Base-by-base conservation (phyloP, 2,797 vertebrate species). In the Danio jaintianensis region DNA sequence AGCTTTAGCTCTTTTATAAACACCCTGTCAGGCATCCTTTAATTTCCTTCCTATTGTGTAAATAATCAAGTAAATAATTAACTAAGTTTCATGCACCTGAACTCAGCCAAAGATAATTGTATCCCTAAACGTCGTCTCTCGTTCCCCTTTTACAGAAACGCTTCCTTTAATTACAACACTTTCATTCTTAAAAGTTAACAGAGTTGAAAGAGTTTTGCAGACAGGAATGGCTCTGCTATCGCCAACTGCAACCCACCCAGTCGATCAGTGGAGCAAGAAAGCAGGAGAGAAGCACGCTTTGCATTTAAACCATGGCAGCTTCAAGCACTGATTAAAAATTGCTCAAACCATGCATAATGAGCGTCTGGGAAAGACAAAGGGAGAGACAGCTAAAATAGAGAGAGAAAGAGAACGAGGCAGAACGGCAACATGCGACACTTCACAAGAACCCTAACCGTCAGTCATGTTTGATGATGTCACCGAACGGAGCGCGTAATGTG, bases 381-480 rank as follows among this genome's bases (percentile, higher is more conserved):
- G 20, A 64, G 58, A 74, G 59, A 38, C 45, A 61, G 43, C 55
- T 40, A 78, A 69, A 69, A 58, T 52, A 72, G 67, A 36, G 75
- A 38, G 8, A 13, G 9, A 53, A 36, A 22, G 47, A 45, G 64
- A 59, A 48, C 1, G 12, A 53, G 48, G 36, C 7, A 58, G 29
- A 73, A 48, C 61, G 62, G 45, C 59, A 13, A 42, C 50, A 67
- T 43, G 62, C 52, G 58, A 59, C 61, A 74, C 62, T 53, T 61
- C 53, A 68, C 47, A 61, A 67, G 77, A 36, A 47, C 47, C 55
- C 22, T 52, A 83, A 47, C 40, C 72, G 75, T 83, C 76, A 83
- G 75, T 78, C 81, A 83, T 55, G 63, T 78, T 73, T 75, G 70
- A 78, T 67, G 75, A 77, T 78, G 75, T 78, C 69, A 61, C 76